Conservation (phyloP, 2,888 invertebrate genomes). For the Epinotia bilunana region DNA sequence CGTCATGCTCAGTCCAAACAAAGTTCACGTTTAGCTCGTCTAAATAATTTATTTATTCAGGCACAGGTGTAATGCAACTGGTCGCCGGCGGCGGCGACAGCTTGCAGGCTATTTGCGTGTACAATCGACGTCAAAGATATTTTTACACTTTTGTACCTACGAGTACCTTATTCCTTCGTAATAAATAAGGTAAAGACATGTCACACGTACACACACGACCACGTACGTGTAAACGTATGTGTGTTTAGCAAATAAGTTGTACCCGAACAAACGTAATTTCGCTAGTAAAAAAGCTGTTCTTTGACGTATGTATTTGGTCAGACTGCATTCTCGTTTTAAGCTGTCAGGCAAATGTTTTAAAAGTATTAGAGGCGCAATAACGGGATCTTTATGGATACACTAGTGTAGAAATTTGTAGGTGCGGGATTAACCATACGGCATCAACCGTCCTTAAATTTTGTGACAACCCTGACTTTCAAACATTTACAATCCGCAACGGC, state of each 20-base stretch:
- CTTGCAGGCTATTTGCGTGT: constrained; percentile 54
- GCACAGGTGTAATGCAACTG: constrained; percentile 62
- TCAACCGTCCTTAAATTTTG: neutral
- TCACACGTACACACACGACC: too few relatives aligned
- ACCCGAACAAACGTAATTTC: constrained; percentile 49
- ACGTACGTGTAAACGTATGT: constrained; percentile 44
- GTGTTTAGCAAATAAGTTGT: constrained; percentile 52
- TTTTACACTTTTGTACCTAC: neutral
- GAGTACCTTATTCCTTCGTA: neutral
- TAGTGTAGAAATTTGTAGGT: neutral
- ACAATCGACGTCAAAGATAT: constrained; percentile 31
- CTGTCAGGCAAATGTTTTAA: constrained; percentile 3
- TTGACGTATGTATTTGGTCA: constrained; percentile 38
- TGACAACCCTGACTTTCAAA: neutral
- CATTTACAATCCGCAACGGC: neutral
- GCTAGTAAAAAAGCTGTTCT: constrained; percentile 10
- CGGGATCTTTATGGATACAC: neutral
- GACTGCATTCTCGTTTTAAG: constrained; percentile 23
- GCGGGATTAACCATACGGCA: neutral
- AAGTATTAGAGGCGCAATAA: neutral
- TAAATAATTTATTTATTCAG: constrained; percentile 52
- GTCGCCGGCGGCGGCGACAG: constrained; percentile 50
- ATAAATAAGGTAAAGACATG: neutral
- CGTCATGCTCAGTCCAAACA: constrained; percentile 17
- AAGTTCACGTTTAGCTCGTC: constrained; percentile 25